Conservation (phyloP, 2,797 vertebrate species). For the Siniperca scherzeri region DNA sequence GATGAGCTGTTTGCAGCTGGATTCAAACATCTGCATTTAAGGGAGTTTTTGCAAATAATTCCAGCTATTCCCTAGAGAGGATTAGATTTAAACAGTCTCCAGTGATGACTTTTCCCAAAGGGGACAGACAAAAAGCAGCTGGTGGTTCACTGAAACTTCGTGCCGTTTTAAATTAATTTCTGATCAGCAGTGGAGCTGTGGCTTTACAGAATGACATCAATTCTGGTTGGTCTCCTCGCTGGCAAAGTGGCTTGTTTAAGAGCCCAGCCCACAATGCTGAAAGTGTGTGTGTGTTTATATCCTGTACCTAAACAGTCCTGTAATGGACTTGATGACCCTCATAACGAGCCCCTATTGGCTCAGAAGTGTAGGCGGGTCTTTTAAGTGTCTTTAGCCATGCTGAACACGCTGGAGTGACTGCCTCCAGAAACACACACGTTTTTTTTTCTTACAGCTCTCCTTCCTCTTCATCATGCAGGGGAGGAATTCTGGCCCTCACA, state of each 20-base stretch:
- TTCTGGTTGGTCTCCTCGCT: background rate
- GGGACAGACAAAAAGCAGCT: slow-evolving; percentile 30
- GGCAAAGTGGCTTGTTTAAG: slow-evolving; percentile 47
- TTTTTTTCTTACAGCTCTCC: slow-evolving; percentile 13
- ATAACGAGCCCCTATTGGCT: slow-evolving; percentile 57
- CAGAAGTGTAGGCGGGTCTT: slow-evolving; percentile 32
- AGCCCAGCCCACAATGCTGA: slow-evolving; percentile 15
- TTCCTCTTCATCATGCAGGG: slow-evolving; percentile 7
- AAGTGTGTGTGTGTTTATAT: slow-evolving; percentile 48
- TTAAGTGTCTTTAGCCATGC: background rate
- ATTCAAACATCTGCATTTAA: slow-evolving; percentile 53
- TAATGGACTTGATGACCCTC: slow-evolving; percentile 70
- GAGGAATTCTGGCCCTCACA: background rate
- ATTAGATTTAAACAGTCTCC: background rate
- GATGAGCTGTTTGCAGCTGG: slow-evolving; percentile 36
- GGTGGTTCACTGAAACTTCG: background rate
- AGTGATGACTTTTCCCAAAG: slow-evolving; percentile 1
- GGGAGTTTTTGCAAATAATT: slow-evolving; percentile 23
- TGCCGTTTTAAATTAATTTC: slow-evolving; percentile 2
- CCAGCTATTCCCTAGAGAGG: slow-evolving; percentile 21
- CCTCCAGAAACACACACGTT: slow-evolving; percentile 28
- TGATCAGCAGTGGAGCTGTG: background rate
- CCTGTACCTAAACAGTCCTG: slow-evolving; percentile 50
- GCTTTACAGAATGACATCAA: slow-evolving; percentile 1
- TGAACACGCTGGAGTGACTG: slow-evolving; percentile 17